Evolutionary conservation across 2,113 vertebrate genomes (phyloP).

Genomic region (Cichladusa arquata): DNA sequence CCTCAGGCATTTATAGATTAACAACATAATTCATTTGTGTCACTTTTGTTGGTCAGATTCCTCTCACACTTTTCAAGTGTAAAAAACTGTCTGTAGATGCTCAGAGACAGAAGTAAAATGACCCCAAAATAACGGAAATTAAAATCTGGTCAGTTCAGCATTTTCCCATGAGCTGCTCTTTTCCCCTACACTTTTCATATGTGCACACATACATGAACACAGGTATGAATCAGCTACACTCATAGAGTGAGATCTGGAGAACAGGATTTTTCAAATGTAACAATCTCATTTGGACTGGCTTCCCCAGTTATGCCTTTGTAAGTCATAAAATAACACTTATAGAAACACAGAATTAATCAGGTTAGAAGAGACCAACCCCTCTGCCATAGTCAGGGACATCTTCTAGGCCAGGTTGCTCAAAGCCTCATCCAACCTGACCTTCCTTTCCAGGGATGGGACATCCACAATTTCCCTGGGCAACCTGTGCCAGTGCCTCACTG

Average conservation of each 20-base stretch:
- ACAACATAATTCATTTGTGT: neutral
- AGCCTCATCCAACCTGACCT: neutral
- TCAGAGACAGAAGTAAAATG: neutral
- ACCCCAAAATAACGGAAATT: neutral
- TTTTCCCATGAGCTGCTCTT: neutral
- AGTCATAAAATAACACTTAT: neutral
- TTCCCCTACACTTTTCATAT: neutral
- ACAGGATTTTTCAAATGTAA: neutral
- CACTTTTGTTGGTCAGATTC: neutral
- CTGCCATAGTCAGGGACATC: neutral
- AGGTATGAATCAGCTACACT: neutral
- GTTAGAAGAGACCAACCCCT: neutral
- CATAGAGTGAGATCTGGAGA: neutral
- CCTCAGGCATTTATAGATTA: neutral
- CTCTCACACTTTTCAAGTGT: neutral
- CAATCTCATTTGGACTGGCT: neutral
- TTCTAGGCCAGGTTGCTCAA: neutral
- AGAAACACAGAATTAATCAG: neutral
- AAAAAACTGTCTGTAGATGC: neutral
- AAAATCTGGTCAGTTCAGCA: neutral
- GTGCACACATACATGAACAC: accelerated
- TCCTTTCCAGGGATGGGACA: neutral
- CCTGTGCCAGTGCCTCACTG: neutral
- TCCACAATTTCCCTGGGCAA: neutral
- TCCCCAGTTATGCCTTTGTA: neutral